phyloP scores from a whole-genome alignment of 1,140 invertebrate genomes.

The Sycobia sp. region DNA sequence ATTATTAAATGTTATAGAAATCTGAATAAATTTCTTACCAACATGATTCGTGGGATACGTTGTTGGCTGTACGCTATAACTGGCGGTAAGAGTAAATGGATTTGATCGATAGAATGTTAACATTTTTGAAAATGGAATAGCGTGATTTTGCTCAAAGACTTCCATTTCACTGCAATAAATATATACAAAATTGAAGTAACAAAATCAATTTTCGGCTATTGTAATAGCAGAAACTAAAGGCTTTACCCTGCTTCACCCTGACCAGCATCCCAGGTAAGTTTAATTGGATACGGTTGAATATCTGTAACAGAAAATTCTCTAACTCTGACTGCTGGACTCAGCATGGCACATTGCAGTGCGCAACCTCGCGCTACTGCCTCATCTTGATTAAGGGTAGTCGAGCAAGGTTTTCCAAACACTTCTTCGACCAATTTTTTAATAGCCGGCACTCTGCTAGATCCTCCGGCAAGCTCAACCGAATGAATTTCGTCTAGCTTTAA shows the following conservation, averaged over 20 bases:
- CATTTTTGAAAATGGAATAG: conserved; percentile 91
- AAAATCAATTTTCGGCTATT: not conserved
- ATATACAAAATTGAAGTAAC: conserved; percentile 19
- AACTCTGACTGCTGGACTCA: conserved; percentile 94
- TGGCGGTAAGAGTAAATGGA: conserved; percentile 84
- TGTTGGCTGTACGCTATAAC: conserved; percentile 75
- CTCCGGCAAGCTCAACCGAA: conserved; percentile 95
- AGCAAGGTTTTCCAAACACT: conserved; percentile 83
- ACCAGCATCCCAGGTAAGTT: conserved; percentile 81
- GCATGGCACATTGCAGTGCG: conserved; percentile 94
- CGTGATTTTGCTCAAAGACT: conserved; percentile 87
- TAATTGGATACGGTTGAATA: conserved; percentile 89
- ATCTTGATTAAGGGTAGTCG: conserved; percentile 97
- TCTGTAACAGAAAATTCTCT: conserved; percentile 93
- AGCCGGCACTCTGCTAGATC: conserved; percentile 90
- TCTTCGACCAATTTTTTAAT: conserved; percentile 89
- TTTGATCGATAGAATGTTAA: conserved; percentile 89
- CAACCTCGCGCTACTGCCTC: conserved; percentile 96
- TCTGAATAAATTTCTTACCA: conserved; percentile 76
- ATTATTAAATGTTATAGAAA: not conserved
- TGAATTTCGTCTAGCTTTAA: conserved; percentile 85
- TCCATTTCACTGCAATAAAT: conserved; percentile 68
- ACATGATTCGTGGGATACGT: conserved; percentile 78
- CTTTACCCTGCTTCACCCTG: conserved; percentile 71
- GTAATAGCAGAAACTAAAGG: conserved; percentile 2